Percentiles rank a stretch among this genome's conserved stretches.
Conservation (phyloP, 2,888 invertebrate species). For the Drosophila anomalata region DNA sequence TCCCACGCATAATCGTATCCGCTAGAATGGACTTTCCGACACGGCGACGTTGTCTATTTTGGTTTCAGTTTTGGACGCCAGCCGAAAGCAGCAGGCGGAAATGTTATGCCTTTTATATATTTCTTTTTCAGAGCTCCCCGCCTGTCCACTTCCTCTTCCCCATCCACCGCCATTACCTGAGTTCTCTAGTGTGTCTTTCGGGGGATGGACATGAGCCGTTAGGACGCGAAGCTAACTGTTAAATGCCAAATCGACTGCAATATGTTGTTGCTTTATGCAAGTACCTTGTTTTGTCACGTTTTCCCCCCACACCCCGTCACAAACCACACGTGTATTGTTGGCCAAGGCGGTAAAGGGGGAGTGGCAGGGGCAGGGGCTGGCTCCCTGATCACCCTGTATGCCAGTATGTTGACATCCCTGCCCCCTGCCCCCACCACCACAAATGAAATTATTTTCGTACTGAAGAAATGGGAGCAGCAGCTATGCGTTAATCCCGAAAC, state of each 20-base stretch:
- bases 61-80: conserved; percentile 57
- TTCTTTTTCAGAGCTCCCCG: conserved; percentile 32
- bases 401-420: conserved; percentile 66
- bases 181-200: conserved; percentile 1
- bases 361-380: background rate
- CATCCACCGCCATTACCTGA: conserved; percentile 48
- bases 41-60: conserved; percentile 68
- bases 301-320: conserved; percentile 13
- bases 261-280: conserved; percentile 51
- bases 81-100: conserved; percentile 65
- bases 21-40: conserved; percentile 32
- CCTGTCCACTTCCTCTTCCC: conserved; percentile 10
- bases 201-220: conserved; percentile 51
- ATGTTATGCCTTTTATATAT: conserved; percentile 65
- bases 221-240: conserved; percentile 55
- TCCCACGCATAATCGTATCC: conserved; percentile 22
- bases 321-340: conserved; percentile 59
- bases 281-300: conserved; percentile 64
- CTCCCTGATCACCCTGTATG: conserved; percentile 49
- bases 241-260: conserved; percentile 70
- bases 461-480: conserved; percentile 44
- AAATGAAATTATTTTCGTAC: conserved; percentile 13
- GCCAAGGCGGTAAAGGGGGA: conserved; percentile 24
- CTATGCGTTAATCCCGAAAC: conserved; percentile 64
- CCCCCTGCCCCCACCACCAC: too few relatives aligned